Base-by-base conservation (phyloP, 2,888 invertebrate species). In the Amphiduros pacificus region DNA sequence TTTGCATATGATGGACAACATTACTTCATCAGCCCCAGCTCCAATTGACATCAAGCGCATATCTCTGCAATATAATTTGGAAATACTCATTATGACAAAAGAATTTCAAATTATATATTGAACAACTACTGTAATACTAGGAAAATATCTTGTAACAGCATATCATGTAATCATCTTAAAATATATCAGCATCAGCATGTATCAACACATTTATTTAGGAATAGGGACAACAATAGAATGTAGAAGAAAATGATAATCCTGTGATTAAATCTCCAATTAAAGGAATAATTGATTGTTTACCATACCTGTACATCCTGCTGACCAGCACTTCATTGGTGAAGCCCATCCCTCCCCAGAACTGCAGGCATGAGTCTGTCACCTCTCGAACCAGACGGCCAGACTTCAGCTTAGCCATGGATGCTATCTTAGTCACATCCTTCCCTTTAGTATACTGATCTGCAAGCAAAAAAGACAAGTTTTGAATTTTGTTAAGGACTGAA, bases 291-390 rank as follows among this genome's bases (percentile, higher is more conserved):
- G n/a, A n/a, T 36, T 17, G 49, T 22, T 49, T 14, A 48, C 29
- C 69, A 60, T 64, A 80, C 80, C 81, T 77, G 74, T 73, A 79
- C 51, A 78, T 73, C 14, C 84, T 72, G 56, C 80, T 76, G 53
- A 86, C 78, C 1, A 77, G 66, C 2, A 81, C 80, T 52, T 86
- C 86, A 56, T 81, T 79, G 2, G 85, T 83, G 75, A 81, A 87
- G 9, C 87, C 87, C 84, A 86, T 85, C 20, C 86, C 87, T 60
- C 87, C 87, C 85, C 85, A 87, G 73, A 76, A 86, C 77, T 87
- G 85, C n/a, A 87, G 76, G 71, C 86, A 86, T n/a, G 79, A 69
- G 72, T 87, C 87, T 1, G 83, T 78, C 1, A 85, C 76, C 71
- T 84, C 81, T 52, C 87, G 73, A 1, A 75, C 71, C 55, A 87